These are phyloP conservation scores for Aphyosemion australe DNA, from an alignment of 2,113 vertebrate species.

Conservation along the genomic window DNA sequence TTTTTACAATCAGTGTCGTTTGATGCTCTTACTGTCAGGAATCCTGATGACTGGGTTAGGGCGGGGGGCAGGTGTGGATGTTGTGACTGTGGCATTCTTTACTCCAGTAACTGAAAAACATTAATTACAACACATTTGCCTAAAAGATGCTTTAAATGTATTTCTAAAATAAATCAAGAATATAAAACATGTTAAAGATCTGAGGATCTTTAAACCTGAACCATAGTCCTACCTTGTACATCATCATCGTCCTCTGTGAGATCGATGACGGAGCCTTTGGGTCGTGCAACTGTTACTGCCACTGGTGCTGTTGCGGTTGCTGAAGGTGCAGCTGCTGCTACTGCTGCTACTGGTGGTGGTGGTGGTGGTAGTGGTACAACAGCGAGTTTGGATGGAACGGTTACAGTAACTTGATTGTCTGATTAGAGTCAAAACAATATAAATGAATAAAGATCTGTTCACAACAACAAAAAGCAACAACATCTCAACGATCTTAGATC, in stretches of 20 bases:
- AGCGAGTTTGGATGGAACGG: slow-evolving; percentile 60
- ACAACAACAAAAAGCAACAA: background rate
- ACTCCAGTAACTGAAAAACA: slow-evolving; percentile 76
- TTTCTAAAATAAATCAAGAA: background rate
- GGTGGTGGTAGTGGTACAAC: slow-evolving; percentile 34
- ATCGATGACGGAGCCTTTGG: slow-evolving; percentile 81
- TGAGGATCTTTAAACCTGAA: background rate
- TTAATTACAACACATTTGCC: background rate
- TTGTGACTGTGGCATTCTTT: slow-evolving; percentile 61
- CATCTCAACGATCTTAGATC: background rate
- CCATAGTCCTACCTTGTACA: slow-evolving; percentile 69
- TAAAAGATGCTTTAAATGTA: too few relatives aligned
- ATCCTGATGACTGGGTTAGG: slow-evolving; percentile 58
- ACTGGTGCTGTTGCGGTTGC: too few relatives aligned
- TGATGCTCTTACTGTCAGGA: slow-evolving; percentile 65
- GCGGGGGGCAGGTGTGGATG: slow-evolving; percentile 57
- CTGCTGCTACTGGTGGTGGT: too few relatives aligned
- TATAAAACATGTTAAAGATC: background rate
- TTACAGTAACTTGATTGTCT: slow-evolving; percentile 78
- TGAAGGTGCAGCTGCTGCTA: too few relatives aligned
- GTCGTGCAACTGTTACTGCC: slow-evolving; percentile 29
- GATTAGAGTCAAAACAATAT: background rate
- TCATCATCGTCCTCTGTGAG: slow-evolving; percentile 84
- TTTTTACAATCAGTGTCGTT: background rate
- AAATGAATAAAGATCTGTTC: background rate